Base-by-base conservation (phyloP, 1,140 invertebrate genomes). In the Cyclargus thomasi region DNA sequence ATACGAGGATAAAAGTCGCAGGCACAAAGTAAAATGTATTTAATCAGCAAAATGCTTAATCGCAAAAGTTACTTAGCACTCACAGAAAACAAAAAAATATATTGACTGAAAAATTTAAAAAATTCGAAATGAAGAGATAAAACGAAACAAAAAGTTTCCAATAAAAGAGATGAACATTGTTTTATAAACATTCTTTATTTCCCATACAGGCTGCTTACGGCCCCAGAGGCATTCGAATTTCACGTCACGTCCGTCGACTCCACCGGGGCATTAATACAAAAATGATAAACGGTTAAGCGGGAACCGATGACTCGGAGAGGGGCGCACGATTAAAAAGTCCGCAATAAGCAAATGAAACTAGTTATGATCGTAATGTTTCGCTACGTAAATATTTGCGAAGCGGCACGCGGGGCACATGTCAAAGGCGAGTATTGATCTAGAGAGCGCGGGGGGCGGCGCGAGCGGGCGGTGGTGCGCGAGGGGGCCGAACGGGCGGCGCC, bases 361-460 rank as follows among this genome's bases (percentile, higher is more conserved):
- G 83, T 87, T 90, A 90, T 90, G 84, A 90, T 88, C 85, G n/a
- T n/a, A n/a, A n/a, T 82, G 84, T 82, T 83, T 83, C 84, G 84
- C 84, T 86, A 85, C 80, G 85, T 90, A 90, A 90, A 90, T 90
- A 90, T 90, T 90, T 90, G 88, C 86, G 73, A 83, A 84, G 78
- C 74, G 83, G 81, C 79, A 85, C 79, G 81, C 77, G 82, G 85
- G 82, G 83, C 80, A 87, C 86, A 88, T 90, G 86, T 88, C 86
- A 89, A 89, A 86, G 88, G 86, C 80, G 83, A 80, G 88, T 90
- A 91, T 91, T 91, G 90, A 91, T 91, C 88, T 91, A 85, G 80
- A 74, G 81, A 71, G 77, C 73, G 73, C 66, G 53, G 64, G 75
- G 53, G 29, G 65, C 59, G 67, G 47, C 39, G 62, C 62, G 65